phyloP scores from a whole-genome alignment of 2,888 invertebrate genomes.

The Drosophila macrospina region DNA sequence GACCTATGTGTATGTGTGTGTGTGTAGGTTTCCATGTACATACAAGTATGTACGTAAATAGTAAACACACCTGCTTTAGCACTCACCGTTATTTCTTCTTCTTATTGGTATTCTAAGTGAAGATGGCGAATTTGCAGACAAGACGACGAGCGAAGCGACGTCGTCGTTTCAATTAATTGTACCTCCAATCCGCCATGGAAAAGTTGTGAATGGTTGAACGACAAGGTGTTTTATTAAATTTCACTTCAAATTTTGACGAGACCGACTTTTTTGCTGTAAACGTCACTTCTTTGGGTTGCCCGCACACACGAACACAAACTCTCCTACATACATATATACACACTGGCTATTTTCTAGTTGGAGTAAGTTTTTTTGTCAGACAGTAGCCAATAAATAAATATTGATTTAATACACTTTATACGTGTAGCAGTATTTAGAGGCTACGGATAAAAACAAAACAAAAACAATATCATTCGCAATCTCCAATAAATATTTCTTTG shows the following conservation, averaged over 20 bases:
- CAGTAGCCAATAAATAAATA: conserved; percentile 27
- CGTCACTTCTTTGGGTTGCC: conserved; percentile 66
- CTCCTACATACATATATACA: conserved; percentile 20
- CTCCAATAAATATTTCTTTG: conserved; percentile 37
- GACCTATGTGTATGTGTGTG: background rate
- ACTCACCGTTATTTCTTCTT: conserved; percentile 55
- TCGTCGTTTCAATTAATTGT: conserved; percentile 46
- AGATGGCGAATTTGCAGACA: conserved; percentile 50
- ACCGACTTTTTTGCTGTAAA: conserved; percentile 68
- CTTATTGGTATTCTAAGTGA: conserved; percentile 52
- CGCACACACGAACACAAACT: conserved; percentile 46
- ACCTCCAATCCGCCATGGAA: conserved; percentile 46
- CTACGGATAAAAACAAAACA: conserved; percentile 49
- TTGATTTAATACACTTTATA: conserved; percentile 29
- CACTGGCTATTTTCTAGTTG: conserved; percentile 45
- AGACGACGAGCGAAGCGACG: conserved; percentile 48
- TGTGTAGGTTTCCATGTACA: conserved; percentile 6
- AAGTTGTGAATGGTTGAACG: conserved; percentile 19
- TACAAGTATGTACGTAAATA: conserved; percentile 30
- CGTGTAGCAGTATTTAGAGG: conserved; percentile 8
- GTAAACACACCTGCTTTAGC: conserved; percentile 52
- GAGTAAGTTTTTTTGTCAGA: conserved; percentile 23
- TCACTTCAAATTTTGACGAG: conserved; percentile 64
- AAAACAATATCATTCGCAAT: conserved; percentile 48
- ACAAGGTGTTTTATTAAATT: conserved; percentile 40